Evolutionary conservation across 2,797 vertebrate genomes (phyloP), one percentile per base, ranked within the genome.

Genomic region (Crypturellus tataupa): DNA sequence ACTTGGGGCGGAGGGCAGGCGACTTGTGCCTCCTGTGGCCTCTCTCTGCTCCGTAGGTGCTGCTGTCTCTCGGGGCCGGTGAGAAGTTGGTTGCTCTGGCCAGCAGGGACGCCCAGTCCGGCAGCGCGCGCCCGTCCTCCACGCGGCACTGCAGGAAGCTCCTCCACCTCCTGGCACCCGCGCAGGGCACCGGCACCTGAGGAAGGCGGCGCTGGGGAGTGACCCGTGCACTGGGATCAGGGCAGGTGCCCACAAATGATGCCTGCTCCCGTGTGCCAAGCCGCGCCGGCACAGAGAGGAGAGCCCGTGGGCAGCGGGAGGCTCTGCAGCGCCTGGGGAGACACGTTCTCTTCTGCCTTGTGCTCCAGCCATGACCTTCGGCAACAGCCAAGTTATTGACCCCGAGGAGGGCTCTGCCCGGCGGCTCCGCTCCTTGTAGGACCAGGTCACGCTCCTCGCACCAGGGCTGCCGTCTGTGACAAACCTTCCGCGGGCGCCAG

Each of bases 11-110:
- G 8, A 31, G 27, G 21, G 18, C 14, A 4, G 65, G 71, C 10
- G 35, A 37, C 0, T 2, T 53, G 25, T 93, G 71, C 88, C 49
- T 70, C 17, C 42, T 18, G 49, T 31, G 9, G 24, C 77, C 15
- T 94, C 53, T 76, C 60, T 87, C 47, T 93, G 19, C 51, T 70
- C 80, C 3, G 11, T 89, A 98, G 98, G 97, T 96, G 81, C 92
- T 98, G 84, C 93, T 98, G 76, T 97, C 98, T 21, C 92, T 98
- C 55, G 56, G 89, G n/a, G 98, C 98, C 63, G 85, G 93, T 7
- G 97, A 97, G 86, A 97, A 95, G 78, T 94, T 98, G 93, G 80
- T 94, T 1, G 40, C 68, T 6, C 91, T 97, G 14, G 92, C 95
- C 33, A 9, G 84, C 4, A 24, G 73, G 9, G 80, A 80, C 59